Evolutionary conservation across 2,797 vertebrate genomes (phyloP).

Genomic region (Hirundo rustica): DNA sequence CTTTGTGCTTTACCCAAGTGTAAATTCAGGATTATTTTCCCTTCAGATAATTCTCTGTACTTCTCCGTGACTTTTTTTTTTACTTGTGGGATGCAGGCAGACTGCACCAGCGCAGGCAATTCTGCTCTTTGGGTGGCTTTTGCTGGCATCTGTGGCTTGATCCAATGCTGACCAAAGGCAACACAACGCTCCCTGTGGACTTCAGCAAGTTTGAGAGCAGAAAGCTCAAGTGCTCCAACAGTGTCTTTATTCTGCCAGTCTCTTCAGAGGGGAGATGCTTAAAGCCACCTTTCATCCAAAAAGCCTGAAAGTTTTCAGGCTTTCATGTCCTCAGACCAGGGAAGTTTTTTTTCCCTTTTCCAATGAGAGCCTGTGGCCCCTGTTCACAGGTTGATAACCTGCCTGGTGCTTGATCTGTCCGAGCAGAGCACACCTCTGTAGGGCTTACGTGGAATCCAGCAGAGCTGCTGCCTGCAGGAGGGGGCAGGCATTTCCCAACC

Average conservation of each 20-base stretch:
- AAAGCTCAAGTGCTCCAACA: neutral
- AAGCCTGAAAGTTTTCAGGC: conserved; percentile 2
- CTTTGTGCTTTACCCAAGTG: neutral
- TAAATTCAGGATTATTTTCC: conserved; percentile 24
- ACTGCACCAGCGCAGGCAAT: neutral
- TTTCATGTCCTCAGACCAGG: neutral
- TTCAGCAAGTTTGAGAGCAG: neutral
- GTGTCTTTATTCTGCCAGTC: neutral
- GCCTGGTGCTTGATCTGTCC: neutral
- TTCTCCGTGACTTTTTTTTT: neutral
- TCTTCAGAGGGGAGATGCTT: neutral
- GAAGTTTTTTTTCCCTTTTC: neutral
- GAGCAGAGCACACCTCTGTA: neutral
- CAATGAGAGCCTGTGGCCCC: neutral
- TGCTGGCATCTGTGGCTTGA: neutral
- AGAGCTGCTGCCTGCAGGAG: neutral
- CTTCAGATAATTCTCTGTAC: neutral
- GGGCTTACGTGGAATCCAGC: neutral
- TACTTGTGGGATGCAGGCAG: neutral
- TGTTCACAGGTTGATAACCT: neutral
- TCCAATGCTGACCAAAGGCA: conserved; percentile 30
- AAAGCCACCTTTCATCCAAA: conserved; percentile 7
- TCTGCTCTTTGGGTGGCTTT: neutral
- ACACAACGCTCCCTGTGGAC: neutral
- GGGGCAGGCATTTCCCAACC: neutral